Conservation (phyloP, 2,888 invertebrate genomes). For the Drosophila sordidula region DNA sequence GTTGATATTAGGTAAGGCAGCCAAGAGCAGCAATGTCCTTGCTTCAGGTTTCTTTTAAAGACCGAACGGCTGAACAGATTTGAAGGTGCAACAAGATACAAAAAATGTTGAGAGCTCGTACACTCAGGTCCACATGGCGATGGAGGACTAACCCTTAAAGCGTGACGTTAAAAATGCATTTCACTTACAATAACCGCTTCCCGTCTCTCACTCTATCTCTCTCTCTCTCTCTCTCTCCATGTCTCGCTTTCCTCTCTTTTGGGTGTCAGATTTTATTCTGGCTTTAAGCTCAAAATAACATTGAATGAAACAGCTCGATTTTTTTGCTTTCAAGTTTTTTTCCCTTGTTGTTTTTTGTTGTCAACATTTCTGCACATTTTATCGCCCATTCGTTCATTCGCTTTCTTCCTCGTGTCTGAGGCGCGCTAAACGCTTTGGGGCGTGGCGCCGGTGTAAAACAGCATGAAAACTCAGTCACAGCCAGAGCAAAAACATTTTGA, state of each 20-base stretch:
- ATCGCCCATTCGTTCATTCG: constrained; percentile 67
- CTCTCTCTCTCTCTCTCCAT: neutral
- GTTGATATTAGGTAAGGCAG: constrained; percentile 3
- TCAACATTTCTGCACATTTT: constrained; percentile 67
- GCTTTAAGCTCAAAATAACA: constrained; percentile 70
- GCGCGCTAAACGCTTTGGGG: constrained; percentile 75
- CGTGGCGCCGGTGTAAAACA: constrained; percentile 77
- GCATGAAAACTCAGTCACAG: constrained; percentile 78
- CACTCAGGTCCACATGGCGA: constrained; percentile 23
- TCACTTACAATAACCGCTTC: constrained; percentile 38
- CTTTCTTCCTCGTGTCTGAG: constrained; percentile 52
- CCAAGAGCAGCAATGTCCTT: neutral
- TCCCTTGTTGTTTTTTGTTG: constrained; percentile 25
- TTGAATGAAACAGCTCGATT: constrained; percentile 67
- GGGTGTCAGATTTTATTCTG: constrained; percentile 67
- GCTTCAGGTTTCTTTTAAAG: neutral
- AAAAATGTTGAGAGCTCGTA: constrained; percentile 12
- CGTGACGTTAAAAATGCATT: constrained; percentile 66
- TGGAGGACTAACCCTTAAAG: constrained; percentile 55
- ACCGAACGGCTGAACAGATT: neutral
- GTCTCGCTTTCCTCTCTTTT: neutral
- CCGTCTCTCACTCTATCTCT: neutral
- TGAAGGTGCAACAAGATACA: constrained; percentile 21
- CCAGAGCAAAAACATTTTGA: constrained; percentile 78
- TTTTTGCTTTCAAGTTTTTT: constrained; percentile 26